Evolutionary conservation across 1,140 invertebrate genomes (phyloP), one percentile per base, ranked within the genome.

Genomic region (Drusus annulatus): DNA sequence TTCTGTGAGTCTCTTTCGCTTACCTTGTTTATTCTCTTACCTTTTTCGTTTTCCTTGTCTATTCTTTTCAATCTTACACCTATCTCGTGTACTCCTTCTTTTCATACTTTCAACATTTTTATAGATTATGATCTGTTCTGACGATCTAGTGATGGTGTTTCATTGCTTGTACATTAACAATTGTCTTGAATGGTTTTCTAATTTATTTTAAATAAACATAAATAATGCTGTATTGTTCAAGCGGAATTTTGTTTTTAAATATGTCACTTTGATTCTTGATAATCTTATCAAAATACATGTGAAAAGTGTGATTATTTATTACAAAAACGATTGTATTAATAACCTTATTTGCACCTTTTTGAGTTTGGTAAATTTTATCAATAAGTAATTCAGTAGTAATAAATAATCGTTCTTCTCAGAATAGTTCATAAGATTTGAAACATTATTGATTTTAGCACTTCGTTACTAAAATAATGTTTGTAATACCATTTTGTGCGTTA

Each of bases 1-100:
- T 65, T 65, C 62, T 65, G 62, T 65, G 62, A 65, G 62, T 65
- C 62, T 25, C 62, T 65, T 17, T 60, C 23, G n/a, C 19, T 56
- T 56, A n/a, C 17, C 19, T 21, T 23, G 21, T 65, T 63, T 28
- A 63, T 23, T 15, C 13, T 25, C 15, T 63, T 31, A 10, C 23
- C 10, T 31, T 25, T 63, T 25, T 10, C 60, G 23, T 31, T 62
- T 62, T 62, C 21, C 21, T 36, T 36, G 31, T 36, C 13, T 45
- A 45, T 45, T 45, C 10, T 45, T 45, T 45, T 45, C 10, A 8
- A 8, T 45, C 36, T 45, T 45, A 13, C 36, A 10, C 10, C 13
- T 45, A 13, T 10, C 10, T 45, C 13, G 36, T 45, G 8, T 13
- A 45, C 10, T 45, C 36, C 13, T 45, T 45, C 36, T 45, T 45